Evolutionary conservation across 2,888 invertebrate genomes (phyloP).

Genomic region (Drosophila flavopinicola): DNA sequence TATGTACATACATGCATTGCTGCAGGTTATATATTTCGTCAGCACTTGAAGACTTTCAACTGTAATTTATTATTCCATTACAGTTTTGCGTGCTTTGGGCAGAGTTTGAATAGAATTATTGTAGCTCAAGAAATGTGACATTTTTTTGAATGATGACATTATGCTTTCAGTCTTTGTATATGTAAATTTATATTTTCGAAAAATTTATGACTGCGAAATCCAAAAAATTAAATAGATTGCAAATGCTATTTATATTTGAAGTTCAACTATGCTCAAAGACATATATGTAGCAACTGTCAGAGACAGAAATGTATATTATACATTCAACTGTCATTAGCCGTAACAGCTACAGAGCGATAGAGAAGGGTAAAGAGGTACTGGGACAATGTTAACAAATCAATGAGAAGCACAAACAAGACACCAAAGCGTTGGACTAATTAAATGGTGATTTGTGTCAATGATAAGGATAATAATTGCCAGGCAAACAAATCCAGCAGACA

Average conservation of each 20-base stretch:
- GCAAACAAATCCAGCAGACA: slow-evolving; percentile 66
- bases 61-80: not conserved
- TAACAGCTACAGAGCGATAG: not conserved
- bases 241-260: not conserved
- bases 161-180: too few species aligned
- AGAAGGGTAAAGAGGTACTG: not conserved
- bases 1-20: not conserved
- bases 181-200: too few species aligned
- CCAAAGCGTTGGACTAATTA: slow-evolving; percentile 76
- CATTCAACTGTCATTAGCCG: slow-evolving; percentile 1
- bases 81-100: not conserved
- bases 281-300: slow-evolving; percentile 11
- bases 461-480: slow-evolving; percentile 80
- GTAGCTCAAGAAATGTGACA: not conserved
- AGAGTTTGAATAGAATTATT: not conserved
- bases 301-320: not conserved
- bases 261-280: not conserved
- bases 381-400: slow-evolving; percentile 77
- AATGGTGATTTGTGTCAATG: slow-evolving; percentile 80
- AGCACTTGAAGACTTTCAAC: not conserved
- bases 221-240: not conserved
- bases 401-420: slow-evolving; percentile 59
- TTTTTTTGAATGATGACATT: too few species aligned
- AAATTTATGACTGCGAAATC: too few species aligned
- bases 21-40: not conserved